Evolutionary conservation across 1,140 invertebrate species (phyloP), one percentile per base, ranked within the genome.

Genomic region (Anthonomus grandis): DNA sequence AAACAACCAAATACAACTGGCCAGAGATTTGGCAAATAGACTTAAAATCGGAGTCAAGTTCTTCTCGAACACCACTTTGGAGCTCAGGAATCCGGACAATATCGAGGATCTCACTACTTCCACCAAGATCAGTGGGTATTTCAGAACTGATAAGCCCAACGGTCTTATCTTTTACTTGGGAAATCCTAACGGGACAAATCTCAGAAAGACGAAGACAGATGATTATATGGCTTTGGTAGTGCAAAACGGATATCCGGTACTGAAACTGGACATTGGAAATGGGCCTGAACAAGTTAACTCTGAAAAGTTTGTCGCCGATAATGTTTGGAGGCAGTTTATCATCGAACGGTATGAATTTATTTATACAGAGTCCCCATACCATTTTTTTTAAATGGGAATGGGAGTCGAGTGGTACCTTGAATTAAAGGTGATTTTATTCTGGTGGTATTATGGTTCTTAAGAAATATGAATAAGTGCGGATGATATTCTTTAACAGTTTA

Each of bases 191-290:
- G 88, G 84, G 59, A 82, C 84, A 0, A 82, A 82, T 69, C 71
- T 84, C 37, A 77, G 81, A 36, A 74, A 83, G 64, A 80, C 81
- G 18, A 82, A 82, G 70, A 82, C 83, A 15, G 87, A 91, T 61
- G 96, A 99, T 69, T 98, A 91, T 70, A 87, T 98, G 81, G 89
- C 93, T 8, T 67, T 98, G n/a, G 85, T 95, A 70, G 80, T 98
- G 18, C 83, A 90, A 70, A 86, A 90, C 69, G 93, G 94, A 5
- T 88, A 88, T 70, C 89, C 93, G 0, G 86, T 91, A 22, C 78
- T 97, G 10, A 86, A 85, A 15, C 83, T 95, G 59, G 90, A 98
- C 69, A 79, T 98, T 36, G 96, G 96, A 13, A 88, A 90, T 59
- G 92, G 90, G 15, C 80, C 86, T 0, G 82, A 87, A 24, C 82